Conservation (phyloP, 2,888 invertebrate species). For the Pyrocoelia pectoralis region DNA sequence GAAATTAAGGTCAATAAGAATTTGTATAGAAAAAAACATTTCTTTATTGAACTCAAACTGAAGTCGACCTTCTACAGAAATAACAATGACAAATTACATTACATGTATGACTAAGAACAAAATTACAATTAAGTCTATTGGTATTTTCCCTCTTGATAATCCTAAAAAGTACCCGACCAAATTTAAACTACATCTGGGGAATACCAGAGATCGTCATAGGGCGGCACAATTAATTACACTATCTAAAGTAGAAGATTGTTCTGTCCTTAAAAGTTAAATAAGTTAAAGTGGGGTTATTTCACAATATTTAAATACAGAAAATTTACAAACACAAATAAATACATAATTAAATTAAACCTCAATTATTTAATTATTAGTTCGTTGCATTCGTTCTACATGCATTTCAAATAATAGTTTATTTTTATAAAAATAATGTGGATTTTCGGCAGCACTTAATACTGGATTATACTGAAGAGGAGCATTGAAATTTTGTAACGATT, state of each 20-base stretch:
- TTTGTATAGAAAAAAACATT: too few species aligned
- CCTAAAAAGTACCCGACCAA: too few species aligned
- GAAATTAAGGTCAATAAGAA: too few species aligned
- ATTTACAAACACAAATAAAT: too few species aligned
- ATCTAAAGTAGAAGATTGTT: conserved; percentile 2
- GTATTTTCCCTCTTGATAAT: background rate
- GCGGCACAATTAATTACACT: background rate
- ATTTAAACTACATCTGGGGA: background rate
- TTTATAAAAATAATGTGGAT: conserved; percentile 85
- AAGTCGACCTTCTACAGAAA: too few species aligned
- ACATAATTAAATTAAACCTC: too few species aligned
- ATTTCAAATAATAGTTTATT: conserved; percentile 88
- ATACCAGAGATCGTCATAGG: too few species aligned
- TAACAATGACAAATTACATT: too few species aligned
- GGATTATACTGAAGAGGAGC: conserved; percentile 72
- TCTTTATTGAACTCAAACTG: too few species aligned
- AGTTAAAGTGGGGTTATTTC: too few species aligned
- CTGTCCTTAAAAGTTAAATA: background rate
- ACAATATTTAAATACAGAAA: too few species aligned
- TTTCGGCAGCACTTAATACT: conserved; percentile 77
- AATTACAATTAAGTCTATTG: background rate
- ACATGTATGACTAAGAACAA: background rate
- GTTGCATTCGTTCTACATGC: conserved; percentile 80
- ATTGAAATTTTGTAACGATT: conserved; percentile 53
- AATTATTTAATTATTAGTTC: conserved; percentile 57